Evolutionary conservation across 2,888 invertebrate genomes (phyloP).

Genomic region (Nemotelus pantherinus): DNA sequence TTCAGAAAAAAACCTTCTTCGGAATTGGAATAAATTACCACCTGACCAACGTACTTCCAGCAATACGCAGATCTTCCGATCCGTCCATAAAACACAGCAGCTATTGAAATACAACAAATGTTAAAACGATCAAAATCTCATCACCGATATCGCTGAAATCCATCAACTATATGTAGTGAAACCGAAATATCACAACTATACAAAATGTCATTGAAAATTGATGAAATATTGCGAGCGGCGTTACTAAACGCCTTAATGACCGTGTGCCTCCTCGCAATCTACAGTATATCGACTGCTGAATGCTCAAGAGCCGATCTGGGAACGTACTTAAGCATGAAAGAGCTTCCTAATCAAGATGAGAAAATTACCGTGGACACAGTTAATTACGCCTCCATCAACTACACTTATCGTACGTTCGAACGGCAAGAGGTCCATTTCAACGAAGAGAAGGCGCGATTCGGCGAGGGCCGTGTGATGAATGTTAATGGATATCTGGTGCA

Average conservation of each 20-base stretch:
- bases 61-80: background rate
- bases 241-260: constrained; percentile 9
- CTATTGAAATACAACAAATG: constrained; percentile 10
- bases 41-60: too few species aligned
- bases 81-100: constrained; percentile 12
- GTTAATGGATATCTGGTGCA: constrained; percentile 77
- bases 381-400: constrained; percentile 62
- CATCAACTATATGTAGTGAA: constrained; percentile 25
- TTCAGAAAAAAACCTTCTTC: background rate
- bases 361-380: constrained; percentile 45
- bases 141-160: constrained; percentile 10
- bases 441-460: constrained; percentile 72
- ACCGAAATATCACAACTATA: background rate
- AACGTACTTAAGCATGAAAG: constrained; percentile 47
- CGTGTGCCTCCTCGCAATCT: constrained; percentile 21
- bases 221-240: constrained; percentile 27
- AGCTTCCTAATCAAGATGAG: constrained; percentile 48
- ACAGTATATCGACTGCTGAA: background rate
- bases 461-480: constrained; percentile 74
- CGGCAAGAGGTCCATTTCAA: constrained; percentile 54
- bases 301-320: constrained; percentile 50
- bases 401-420: constrained; percentile 57
- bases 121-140: constrained; percentile 29
- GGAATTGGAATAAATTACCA: background rate
- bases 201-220: constrained; percentile 26